These are phyloP conservation scores for Hemithea aestivaria DNA, from an alignment of 2,888 invertebrate genomes.

Conservation along the genomic window DNA sequence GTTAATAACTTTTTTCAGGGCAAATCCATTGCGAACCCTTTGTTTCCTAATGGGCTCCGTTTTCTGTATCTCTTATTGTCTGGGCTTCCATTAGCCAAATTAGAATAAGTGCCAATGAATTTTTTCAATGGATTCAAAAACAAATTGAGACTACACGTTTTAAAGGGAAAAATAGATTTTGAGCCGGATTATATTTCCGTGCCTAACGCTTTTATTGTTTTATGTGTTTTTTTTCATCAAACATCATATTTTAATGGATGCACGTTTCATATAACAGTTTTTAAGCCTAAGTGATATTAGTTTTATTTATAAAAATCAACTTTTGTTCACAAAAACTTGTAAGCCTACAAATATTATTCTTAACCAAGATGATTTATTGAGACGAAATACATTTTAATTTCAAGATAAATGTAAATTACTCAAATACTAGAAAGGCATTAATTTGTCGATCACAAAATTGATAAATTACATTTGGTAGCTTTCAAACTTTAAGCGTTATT, in stretches of 20 bases:
- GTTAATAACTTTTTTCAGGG: conserved; percentile 25
- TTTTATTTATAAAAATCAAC: conserved; percentile 7
- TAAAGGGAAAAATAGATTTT: no score
- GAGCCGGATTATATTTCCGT: no score
- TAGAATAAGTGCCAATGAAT: conserved; percentile 21
- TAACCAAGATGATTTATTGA: no score
- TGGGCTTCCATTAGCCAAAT: conserved; percentile 24
- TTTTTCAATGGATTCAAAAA: conserved; percentile 21
- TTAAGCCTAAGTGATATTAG: no score
- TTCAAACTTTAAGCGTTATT: conserved; percentile 29
- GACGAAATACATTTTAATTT: no score
- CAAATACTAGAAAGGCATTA: conserved; percentile 9
- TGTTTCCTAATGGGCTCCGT: conserved; percentile 28
- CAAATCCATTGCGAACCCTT: conserved; percentile 27
- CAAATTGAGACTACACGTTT: conserved; percentile 6
- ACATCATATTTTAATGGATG: no score
- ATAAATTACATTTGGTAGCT: conserved; percentile 29
- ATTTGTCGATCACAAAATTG: conserved; percentile 27
- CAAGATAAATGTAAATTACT: conserved; percentile 4
- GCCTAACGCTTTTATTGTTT: no score
- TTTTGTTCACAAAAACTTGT: conserved; percentile 3
- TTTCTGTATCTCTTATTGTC: conserved; percentile 26
- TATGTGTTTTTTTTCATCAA: no score
- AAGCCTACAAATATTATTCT: no score
- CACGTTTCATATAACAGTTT: no score